phyloP scores from a whole-genome alignment of 2,797 vertebrate species.

The Enteromius unitaeniatus region DNA sequence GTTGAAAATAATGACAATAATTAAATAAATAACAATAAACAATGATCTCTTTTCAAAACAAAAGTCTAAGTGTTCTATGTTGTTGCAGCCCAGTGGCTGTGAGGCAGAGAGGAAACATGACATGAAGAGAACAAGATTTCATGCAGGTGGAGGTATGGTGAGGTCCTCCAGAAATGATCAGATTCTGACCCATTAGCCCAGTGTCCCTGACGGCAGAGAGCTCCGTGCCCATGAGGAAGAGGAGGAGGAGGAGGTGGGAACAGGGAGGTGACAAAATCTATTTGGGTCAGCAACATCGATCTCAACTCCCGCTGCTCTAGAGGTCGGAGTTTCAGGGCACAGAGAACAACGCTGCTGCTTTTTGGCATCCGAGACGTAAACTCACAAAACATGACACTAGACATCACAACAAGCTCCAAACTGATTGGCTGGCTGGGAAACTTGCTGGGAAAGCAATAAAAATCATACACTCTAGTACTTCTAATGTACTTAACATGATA shows the following conservation, averaged over 20 bases:
- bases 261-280: constrained; percentile 58
- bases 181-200: constrained; percentile 66
- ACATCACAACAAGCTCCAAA: background rate
- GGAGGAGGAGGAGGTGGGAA: constrained; percentile 31
- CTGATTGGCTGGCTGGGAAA: constrained; percentile 5
- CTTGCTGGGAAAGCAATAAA: background rate
- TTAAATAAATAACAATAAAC: too few relatives aligned
- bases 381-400: background rate
- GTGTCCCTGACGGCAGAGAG: constrained; percentile 63
- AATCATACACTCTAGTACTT: background rate
- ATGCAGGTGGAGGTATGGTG: constrained; percentile 3
- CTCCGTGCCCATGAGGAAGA: constrained; percentile 10
- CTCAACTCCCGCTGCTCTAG: constrained; percentile 61
- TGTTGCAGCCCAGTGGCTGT: constrained; percentile 76
- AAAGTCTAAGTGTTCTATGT: constrained; percentile 24
- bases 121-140: background rate
- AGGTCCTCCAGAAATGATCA: constrained; percentile 21
- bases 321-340: constrained; percentile 57
- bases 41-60: too few relatives aligned
- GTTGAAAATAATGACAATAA: background rate
- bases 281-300: constrained; percentile 75
- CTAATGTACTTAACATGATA: constrained; percentile 32
- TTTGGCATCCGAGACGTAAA: background rate
- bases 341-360: constrained; percentile 23
- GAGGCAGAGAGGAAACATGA: constrained; percentile 68